Conservation (phyloP, 2,113 vertebrate genomes). For the Chaetura pelagica region DNA sequence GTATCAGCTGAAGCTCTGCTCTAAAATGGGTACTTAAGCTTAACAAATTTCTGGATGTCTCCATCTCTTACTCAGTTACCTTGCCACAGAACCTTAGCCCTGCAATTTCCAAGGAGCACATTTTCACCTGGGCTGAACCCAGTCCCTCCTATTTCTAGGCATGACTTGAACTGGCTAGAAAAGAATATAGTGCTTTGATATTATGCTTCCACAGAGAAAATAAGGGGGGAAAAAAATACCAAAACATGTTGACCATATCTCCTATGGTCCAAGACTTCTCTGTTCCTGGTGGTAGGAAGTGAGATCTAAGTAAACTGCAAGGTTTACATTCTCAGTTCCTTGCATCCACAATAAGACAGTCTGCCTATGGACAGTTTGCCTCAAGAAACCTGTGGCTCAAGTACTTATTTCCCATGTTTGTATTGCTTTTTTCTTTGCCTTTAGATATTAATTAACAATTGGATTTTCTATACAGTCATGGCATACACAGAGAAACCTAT, state of each 20-base stretch:
- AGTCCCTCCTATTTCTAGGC: background rate
- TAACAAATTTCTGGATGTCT: background rate
- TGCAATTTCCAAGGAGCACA: background rate
- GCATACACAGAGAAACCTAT: background rate
- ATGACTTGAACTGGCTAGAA: background rate
- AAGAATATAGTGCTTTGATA: background rate
- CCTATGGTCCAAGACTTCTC: background rate
- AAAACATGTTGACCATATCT: background rate
- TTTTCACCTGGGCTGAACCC: background rate
- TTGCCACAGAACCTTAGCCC: background rate
- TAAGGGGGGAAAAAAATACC: background rate
- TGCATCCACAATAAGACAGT: background rate
- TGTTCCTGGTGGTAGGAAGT: background rate
- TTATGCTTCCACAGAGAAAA: background rate
- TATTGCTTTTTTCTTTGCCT: background rate
- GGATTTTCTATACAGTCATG: background rate
- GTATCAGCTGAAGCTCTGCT: background rate
- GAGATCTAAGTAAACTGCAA: background rate
- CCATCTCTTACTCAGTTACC: background rate
- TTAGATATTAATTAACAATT: background rate
- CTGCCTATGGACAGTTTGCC: background rate
- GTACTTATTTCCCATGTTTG: background rate
- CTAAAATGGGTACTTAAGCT: background rate
- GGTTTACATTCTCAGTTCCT: background rate
- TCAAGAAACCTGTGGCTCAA: background rate